phyloP scores from a whole-genome alignment of 2,888 invertebrate species.

The Drosophila gaucha region DNA sequence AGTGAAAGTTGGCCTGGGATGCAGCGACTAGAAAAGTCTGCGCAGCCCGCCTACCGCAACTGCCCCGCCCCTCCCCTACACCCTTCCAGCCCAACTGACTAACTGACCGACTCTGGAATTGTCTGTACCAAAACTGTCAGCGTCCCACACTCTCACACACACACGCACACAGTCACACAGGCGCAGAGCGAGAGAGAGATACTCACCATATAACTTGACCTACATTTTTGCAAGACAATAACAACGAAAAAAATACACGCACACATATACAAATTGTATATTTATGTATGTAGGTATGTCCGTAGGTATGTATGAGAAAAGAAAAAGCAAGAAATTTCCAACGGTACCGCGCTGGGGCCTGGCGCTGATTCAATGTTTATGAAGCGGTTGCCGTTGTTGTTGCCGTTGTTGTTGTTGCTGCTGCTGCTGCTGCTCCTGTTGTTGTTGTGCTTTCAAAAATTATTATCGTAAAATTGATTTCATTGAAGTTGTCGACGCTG shows the following conservation, averaged over 20 bases:
- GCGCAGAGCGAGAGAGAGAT: slow-evolving; percentile 26
- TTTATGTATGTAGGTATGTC: not conserved
- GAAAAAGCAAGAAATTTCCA: slow-evolving; percentile 83
- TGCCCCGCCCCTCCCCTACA: slow-evolving; percentile 9
- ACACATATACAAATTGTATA: slow-evolving; percentile 50
- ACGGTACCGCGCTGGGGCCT: slow-evolving; percentile 75
- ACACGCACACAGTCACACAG: slow-evolving; percentile 22
- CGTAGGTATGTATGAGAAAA: slow-evolving; percentile 60
- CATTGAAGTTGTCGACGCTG: slow-evolving; percentile 71
- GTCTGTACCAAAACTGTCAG: slow-evolving; percentile 48
- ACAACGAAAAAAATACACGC: slow-evolving; percentile 62
- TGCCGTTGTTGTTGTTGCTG: slow-evolving; percentile 16
- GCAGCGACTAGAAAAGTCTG: slow-evolving; percentile 78
- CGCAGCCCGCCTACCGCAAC: slow-evolving; percentile 14
- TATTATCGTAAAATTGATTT: slow-evolving; percentile 81
- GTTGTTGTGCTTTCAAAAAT: slow-evolving; percentile 70
- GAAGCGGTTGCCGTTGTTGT: slow-evolving; percentile 53
- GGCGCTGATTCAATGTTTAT: slow-evolving; percentile 72
- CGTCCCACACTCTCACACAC: slow-evolving; percentile 63
- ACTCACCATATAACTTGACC: slow-evolving; percentile 82
- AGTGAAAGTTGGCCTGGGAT: slow-evolving; percentile 80
- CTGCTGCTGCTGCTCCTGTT: slow-evolving; percentile 21
- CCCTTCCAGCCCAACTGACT: slow-evolving; percentile 25
- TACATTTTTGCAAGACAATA: slow-evolving; percentile 82
- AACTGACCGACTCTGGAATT: slow-evolving; percentile 33